Evolutionary conservation across 2,888 invertebrate species (phyloP).

Genomic region (Thera britannica): DNA sequence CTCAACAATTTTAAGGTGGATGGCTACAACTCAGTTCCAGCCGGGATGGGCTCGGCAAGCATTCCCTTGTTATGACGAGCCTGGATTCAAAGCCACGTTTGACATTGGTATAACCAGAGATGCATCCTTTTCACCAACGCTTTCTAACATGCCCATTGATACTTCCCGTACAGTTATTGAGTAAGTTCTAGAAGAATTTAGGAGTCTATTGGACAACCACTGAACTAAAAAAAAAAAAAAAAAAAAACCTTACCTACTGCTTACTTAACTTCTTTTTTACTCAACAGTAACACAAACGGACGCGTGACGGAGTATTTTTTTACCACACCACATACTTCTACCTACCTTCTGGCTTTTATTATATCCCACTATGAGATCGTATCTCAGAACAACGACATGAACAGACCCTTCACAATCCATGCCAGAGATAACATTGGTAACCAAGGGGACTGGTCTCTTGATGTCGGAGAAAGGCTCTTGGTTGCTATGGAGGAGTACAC

Average conservation of each 20-base stretch:
- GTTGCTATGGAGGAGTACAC: slow-evolving; percentile 85
- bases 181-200: slow-evolving; percentile 51
- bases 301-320: slow-evolving; percentile 74
- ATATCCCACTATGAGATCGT: slow-evolving; percentile 89
- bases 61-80: slow-evolving; percentile 96
- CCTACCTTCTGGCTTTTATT: slow-evolving; percentile 93
- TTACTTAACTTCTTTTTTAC: slow-evolving; percentile 16
- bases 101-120: slow-evolving; percentile 87
- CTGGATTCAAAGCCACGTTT: slow-evolving; percentile 91
- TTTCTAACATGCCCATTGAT: slow-evolving; percentile 89
- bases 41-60: slow-evolving; percentile 91
- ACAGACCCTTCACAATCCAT: slow-evolving; percentile 69
- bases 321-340: slow-evolving; percentile 88
- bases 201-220: no score
- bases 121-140: slow-evolving; percentile 72
- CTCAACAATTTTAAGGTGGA: slow-evolving; percentile 82
- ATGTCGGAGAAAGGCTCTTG: slow-evolving; percentile 75
- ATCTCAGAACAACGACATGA: slow-evolving; percentile 46
- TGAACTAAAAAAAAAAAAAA: no score
- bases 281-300: slow-evolving; percentile 49
- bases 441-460: slow-evolving; percentile 74
- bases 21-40: slow-evolving; percentile 92
- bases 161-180: slow-evolving; percentile 8
- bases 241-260: no score
- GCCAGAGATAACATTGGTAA: slow-evolving; percentile 71